Evolutionary conservation across 2,888 invertebrate species (phyloP).

Genomic region (Drosophila formosana): DNA sequence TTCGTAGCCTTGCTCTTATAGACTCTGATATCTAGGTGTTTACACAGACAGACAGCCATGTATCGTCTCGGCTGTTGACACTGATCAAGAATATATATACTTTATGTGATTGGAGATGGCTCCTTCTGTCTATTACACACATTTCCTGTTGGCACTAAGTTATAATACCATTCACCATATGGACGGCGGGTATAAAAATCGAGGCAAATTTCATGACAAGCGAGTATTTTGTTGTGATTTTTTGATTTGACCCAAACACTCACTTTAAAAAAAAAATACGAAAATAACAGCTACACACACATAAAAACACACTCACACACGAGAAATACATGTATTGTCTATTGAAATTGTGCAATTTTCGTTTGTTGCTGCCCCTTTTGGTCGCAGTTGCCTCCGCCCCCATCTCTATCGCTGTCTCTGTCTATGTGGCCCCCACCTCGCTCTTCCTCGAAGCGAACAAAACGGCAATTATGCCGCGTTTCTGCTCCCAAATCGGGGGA

Average conservation of each 20-base stretch:
- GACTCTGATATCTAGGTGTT: too few relatives aligned
- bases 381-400: neutral
- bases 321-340: slow-evolving; percentile 44
- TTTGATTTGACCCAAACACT: slow-evolving; percentile 78
- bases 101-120: too few relatives aligned
- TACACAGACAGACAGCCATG: too few relatives aligned
- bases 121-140: too few relatives aligned
- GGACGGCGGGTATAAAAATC: slow-evolving; percentile 4
- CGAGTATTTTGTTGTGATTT: slow-evolving; percentile 80
- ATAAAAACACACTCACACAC: slow-evolving; percentile 16
- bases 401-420: slow-evolving; percentile 10
- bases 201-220: slow-evolving; percentile 78
- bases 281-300: slow-evolving; percentile 12
- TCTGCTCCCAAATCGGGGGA: slow-evolving; percentile 72
- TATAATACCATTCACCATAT: too few relatives aligned
- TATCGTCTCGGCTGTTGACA: too few relatives aligned
- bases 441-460: slow-evolving; percentile 52
- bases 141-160: too few relatives aligned
- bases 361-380: slow-evolving; percentile 41
- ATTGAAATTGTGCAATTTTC: slow-evolving; percentile 73
- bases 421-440: slow-evolving; percentile 13
- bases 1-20: too few relatives aligned
- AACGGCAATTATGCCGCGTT: slow-evolving; percentile 81
- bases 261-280: slow-evolving; percentile 30
- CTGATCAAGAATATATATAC: too few relatives aligned